phyloP scores from a whole-genome alignment of 2,113 vertebrate genomes.

The Ascaphus truei region DNA sequence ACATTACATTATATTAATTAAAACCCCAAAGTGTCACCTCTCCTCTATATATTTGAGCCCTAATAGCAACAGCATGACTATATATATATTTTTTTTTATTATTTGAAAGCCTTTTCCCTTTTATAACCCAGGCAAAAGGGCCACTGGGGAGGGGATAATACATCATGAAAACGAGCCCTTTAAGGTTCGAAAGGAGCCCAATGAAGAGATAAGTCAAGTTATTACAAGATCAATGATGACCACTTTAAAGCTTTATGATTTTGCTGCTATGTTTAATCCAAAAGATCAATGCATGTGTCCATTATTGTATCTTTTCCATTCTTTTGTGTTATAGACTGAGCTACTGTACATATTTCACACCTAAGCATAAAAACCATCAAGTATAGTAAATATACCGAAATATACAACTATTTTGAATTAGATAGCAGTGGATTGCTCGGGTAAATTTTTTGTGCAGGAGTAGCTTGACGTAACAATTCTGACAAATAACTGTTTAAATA shows the following conservation, averaged over 20 bases:
- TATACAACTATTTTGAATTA: no score
- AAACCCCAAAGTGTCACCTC: background rate
- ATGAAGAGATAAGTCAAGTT: background rate
- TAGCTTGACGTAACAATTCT: no score
- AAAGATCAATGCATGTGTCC: no score
- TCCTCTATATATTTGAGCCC: background rate
- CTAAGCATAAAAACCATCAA: no score
- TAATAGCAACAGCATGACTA: background rate
- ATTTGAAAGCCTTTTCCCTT: background rate
- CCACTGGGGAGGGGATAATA: background rate
- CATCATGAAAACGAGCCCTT: background rate
- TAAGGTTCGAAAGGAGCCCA: background rate
- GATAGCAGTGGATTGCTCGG: no score
- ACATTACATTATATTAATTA: background rate
- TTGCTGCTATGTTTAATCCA: no score
- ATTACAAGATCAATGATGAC: background rate
- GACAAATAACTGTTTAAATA: no score
- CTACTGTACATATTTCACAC: no score
- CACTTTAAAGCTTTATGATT: background rate
- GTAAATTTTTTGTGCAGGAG: no score
- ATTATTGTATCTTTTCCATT: no score
- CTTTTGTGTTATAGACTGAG: no score
- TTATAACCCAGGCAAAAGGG: background rate
- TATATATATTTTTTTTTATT: slow-evolving; percentile 5
- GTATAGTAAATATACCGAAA: no score